Percentiles rank a stretch among this genome's conserved stretches.
Evolutionary conservation across 2,888 invertebrate species (phyloP).

Genomic region (Podotricha telesiphe): DNA sequence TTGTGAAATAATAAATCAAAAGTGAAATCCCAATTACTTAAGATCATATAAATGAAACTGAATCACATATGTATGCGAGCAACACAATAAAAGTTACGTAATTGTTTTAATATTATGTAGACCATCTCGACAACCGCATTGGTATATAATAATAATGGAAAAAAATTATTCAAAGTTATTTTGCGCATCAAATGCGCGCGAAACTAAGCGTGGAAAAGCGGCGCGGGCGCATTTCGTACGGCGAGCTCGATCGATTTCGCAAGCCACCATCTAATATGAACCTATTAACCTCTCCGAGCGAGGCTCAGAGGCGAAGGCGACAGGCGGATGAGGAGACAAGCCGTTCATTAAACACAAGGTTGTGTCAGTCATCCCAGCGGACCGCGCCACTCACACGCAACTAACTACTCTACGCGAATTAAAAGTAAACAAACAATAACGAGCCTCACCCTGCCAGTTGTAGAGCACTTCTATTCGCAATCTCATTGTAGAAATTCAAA

Average conservation of each 20-base stretch:
- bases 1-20: conserved; percentile 11
- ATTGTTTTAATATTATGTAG: conserved; percentile 30
- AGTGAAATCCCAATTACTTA: conserved; percentile 18
- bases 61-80: conserved; percentile 13
- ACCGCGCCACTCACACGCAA: conserved; percentile 46
- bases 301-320: conserved; percentile 80
- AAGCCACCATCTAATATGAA: conserved; percentile 83
- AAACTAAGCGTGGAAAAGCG: conserved; percentile 73
- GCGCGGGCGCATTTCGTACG: conserved; percentile 67
- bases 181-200: conserved; percentile 65
- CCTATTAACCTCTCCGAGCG: conserved; percentile 82
- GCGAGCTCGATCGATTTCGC: conserved; percentile 75
- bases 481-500: conserved; percentile 82
- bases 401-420: conserved; percentile 46
- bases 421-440: conserved; percentile 73
- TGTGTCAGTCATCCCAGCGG: conserved; percentile 67
- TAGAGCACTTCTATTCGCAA: conserved; percentile 81
- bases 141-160: conserved; percentile 31
- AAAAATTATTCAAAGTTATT: conserved; percentile 34
- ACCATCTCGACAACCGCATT: conserved; percentile 30
- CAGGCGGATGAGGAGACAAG: conserved; percentile 78
- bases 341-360: conserved; percentile 82
- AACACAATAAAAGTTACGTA: conserved; percentile 28
- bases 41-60: conserved; percentile 14
- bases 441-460: conserved; percentile 79